Base-by-base conservation (phyloP, 2,888 invertebrate species). In the Ametastegia equiseti region DNA sequence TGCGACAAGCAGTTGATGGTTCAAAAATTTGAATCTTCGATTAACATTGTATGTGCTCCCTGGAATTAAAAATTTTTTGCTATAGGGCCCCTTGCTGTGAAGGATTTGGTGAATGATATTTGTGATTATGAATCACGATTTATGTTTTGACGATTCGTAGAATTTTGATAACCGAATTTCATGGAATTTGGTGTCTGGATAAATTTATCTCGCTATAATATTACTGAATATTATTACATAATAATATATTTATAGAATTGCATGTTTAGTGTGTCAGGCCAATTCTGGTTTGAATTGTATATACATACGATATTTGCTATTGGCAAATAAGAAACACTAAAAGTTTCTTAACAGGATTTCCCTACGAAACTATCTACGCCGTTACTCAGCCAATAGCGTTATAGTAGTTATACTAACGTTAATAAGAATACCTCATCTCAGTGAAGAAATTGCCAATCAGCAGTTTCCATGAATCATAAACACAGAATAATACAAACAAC, bases 371-470 rank as follows among this genome's bases (percentile, higher is more conserved):
- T 75, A 75, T 75, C 36, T 57, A 54, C 19, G 75, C 75, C 75
- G 75, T 54, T 75, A 54, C 57, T 78, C 57, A 78, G 77, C 77
- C 60, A 78, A 60, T 78, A 36, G 60, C 60, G 63, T 78, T 30
- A 39, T 36, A 78, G 13, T 63, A 57, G 60, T 57, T 57, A 60
- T 78, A 63, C 19, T 60, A 57, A 63, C 27, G 45, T 54, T 57
- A 30, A 54, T 54, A 75, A 33, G n/a, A 45, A 75, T 75, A 39
- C 54, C 50, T 15, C 75, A 50, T 50, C 23, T 73, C 73, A 47
- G 47, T 50, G 33, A 50, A 33, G 5, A 45, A 42, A 42, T 23
- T 6, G 36, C 33, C 63, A 54, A 54, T 27, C 33, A 63, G 30
- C 63, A 63, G n/a, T 63, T 63, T 63, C 63, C 33, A 30, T n/a